Conservation (phyloP, 2,888 invertebrate species). For the Netelia inedita region DNA sequence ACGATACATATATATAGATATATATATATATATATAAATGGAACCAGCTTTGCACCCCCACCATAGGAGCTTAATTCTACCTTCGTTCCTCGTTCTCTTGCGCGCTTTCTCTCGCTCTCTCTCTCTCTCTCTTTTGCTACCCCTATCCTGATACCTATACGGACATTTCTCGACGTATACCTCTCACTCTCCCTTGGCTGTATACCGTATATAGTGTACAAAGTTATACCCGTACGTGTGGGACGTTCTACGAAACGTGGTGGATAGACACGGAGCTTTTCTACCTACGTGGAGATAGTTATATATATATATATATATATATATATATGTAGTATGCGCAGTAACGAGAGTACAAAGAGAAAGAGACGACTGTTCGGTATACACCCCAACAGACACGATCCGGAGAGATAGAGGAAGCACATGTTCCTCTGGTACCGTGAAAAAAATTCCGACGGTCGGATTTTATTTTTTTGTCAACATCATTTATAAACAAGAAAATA, state of each 20-base stretch:
- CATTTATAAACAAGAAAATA: no score
- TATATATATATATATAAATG: neutral
- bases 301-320: neutral
- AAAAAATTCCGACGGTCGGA: constrained; percentile 5
- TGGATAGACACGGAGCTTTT: constrained; percentile 38
- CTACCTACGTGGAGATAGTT: neutral
- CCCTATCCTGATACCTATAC: constrained; percentile 7
- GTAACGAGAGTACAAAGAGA: constrained; percentile 39
- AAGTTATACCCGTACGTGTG: constrained; percentile 67
- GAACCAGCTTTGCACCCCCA: constrained; percentile 23
- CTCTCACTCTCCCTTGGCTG: constrained; percentile 55
- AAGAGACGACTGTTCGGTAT: constrained; percentile 39
- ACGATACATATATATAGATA: neutral
- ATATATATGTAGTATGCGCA: neutral
- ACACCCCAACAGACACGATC: constrained; percentile 32
- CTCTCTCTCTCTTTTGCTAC: neutral
- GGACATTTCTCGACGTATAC: constrained; percentile 39
- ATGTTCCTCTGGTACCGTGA: constrained; percentile 30
- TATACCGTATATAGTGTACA: constrained; percentile 37
- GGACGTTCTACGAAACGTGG: constrained; percentile 42
- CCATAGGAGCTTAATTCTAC: constrained; percentile 62
- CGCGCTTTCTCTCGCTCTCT: constrained; percentile 5
- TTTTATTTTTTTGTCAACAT: neutral
- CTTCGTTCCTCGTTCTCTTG: constrained; percentile 21
- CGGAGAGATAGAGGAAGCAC: constrained; percentile 21